These are phyloP conservation scores for Drosophila leonis DNA, from an alignment of 2,888 invertebrate species.

Conservation along the genomic window DNA sequence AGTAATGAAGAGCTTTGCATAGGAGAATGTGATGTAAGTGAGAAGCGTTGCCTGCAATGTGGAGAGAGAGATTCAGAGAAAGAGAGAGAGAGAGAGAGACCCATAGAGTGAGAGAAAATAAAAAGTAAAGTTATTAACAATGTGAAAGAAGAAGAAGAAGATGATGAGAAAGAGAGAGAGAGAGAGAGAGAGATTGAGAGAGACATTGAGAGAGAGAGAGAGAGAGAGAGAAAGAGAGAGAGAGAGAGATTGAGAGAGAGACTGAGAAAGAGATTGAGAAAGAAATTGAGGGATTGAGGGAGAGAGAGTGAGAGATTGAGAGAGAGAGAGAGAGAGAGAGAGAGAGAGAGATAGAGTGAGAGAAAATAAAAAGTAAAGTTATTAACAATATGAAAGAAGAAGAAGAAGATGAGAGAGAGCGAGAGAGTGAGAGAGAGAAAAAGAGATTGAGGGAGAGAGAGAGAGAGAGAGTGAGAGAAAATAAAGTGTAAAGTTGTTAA, in stretches of 20 bases:
- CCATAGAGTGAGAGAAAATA: no score
- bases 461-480: neutral
- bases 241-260: neutral
- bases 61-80: neutral
- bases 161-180: no score
- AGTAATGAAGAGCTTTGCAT: neutral
- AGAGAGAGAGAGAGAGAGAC: neutral
- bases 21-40: neutral
- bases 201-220: neutral
- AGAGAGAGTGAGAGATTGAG: neutral
- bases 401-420: no score
- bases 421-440: neutral
- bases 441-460: neutral
- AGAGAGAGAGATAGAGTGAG: no score
- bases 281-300: neutral
- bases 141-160: no score
- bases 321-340: neutral
- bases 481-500: no score
- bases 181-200: neutral
- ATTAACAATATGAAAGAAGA: no score
- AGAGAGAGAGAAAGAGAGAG: neutral
- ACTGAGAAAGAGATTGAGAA: neutral
- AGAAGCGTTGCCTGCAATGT: no score
- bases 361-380: no score
- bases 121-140: no score